These are phyloP conservation scores for Proctacanthus coquilletti DNA, from an alignment of 1,140 invertebrate species.

Conservation along the genomic window DNA sequence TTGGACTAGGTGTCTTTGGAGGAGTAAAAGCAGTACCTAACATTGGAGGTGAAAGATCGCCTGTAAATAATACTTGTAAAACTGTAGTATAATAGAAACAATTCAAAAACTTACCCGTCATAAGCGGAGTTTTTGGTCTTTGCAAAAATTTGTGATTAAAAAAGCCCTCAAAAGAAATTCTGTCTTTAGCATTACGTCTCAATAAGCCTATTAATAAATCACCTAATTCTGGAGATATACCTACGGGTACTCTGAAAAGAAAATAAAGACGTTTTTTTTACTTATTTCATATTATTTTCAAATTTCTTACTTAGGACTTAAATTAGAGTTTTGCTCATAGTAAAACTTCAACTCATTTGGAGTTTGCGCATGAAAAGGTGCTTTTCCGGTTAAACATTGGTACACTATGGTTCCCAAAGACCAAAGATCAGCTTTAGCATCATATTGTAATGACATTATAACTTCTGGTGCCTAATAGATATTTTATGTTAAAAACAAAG, in stretches of 20 bases:
- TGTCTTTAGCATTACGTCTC: conserved; percentile 82
- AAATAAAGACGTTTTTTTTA: not conserved
- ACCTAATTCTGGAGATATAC: conserved; percentile 77
- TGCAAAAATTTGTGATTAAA: conserved; percentile 85
- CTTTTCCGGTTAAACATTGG: conserved; percentile 96
- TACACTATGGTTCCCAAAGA: conserved; percentile 97
- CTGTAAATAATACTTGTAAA: conserved; percentile 10
- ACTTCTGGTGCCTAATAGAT: conserved; percentile 82
- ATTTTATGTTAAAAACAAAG: not conserved
- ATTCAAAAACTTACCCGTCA: conserved; percentile 21
- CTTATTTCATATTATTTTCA: conserved; percentile 1
- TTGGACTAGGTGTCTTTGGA: conserved; percentile 22
- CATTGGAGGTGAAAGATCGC: conserved; percentile 24
- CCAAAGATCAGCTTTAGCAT: conserved; percentile 98
- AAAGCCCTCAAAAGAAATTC: conserved; percentile 91
- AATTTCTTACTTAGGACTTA: conserved; percentile 73
- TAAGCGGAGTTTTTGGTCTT: conserved; percentile 37
- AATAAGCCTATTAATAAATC: conserved; percentile 77
- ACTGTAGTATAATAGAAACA: not conserved
- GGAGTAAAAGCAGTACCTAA: conserved; percentile 20
- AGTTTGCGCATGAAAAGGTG: conserved; percentile 94
- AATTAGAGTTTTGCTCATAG: conserved; percentile 93
- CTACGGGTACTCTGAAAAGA: conserved; percentile 67
- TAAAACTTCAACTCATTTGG: conserved; percentile 95
- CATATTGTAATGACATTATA: conserved; percentile 97